Evolutionary conservation across 30 jellyfish, hydroid and myxozoan species (phyloP).

Genomic region (Rhopilema esculentum): DNA sequence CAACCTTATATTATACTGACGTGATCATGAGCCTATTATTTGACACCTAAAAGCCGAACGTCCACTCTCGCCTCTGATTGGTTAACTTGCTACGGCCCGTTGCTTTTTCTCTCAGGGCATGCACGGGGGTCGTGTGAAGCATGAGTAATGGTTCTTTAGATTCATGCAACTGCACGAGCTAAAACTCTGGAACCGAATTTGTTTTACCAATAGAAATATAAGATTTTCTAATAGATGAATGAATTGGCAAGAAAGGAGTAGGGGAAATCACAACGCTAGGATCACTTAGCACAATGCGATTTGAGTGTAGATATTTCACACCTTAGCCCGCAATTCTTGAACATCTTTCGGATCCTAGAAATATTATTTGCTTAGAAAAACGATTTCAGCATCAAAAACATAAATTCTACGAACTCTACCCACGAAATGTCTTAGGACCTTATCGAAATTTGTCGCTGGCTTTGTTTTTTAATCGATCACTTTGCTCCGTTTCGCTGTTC

Average conservation of each 20-base stretch:
- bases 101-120: constrained; percentile 68
- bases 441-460: no score
- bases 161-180: background rate
- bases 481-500: background rate
- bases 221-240: background rate
- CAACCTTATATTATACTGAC: constrained; percentile 55
- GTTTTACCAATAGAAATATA: background rate
- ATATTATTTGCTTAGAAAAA: no score
- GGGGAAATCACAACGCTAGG: background rate
- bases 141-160: constrained; percentile 47
- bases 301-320: no score
- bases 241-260: background rate
- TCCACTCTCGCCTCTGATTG: constrained; percentile 58
- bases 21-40: constrained; percentile 60
- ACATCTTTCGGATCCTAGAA: no score
- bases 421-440: no score
- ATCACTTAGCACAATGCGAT: no score
- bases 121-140: constrained; percentile 69
- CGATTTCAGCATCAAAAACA: no score
- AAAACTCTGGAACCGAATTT: background rate
- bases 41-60: constrained; percentile 63
- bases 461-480: background rate
- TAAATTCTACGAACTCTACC: no score
- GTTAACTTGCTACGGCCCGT: constrained; percentile 71
- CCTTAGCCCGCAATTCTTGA: no score